Evolutionary conservation across 1,140 invertebrate genomes (phyloP).

Genomic region (Lepidurus couesii): DNA sequence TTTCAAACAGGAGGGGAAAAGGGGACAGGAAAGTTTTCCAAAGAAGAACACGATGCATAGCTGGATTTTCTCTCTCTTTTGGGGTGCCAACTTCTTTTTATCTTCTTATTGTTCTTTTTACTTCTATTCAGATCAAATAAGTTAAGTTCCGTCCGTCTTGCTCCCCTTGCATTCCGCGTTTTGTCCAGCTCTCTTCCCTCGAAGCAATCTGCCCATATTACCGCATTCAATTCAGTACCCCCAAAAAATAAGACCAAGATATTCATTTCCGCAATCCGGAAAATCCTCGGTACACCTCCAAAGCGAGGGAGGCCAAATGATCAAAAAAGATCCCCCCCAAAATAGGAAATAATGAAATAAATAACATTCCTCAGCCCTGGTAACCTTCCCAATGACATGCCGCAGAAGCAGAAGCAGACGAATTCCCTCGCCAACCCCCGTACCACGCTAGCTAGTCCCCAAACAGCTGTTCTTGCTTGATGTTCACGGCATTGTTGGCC

Average conservation of each 20-base stretch:
- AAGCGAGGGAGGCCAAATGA: too few relatives aligned
- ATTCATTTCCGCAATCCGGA: too few relatives aligned
- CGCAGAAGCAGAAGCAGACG: neutral
- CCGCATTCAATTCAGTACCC: too few relatives aligned
- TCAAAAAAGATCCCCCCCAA: too few relatives aligned
- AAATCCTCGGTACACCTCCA: too few relatives aligned
- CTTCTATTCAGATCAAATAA: neutral
- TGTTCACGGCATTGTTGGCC: conserved; percentile 26
- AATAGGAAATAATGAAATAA: neutral
- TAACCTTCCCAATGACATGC: neutral
- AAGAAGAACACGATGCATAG: conserved; percentile 9
- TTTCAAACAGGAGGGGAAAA: neutral
- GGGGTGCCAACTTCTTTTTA: neutral
- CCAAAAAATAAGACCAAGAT: too few relatives aligned
- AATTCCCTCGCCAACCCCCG: neutral
- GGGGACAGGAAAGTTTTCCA: neutral
- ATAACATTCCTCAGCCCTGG: too few relatives aligned
- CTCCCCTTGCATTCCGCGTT: too few relatives aligned
- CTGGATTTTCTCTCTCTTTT: neutral
- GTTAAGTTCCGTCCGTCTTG: too few relatives aligned
- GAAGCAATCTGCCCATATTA: too few relatives aligned
- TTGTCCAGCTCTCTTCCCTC: too few relatives aligned
- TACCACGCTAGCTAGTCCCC: conserved; percentile 27
- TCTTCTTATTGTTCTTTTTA: neutral
- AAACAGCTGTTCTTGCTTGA: conserved; percentile 34